A percentile compares a stretch with the other conserved stretches of the same genome.
These are phyloP conservation scores for Pardosa pseudoannulata DNA, from an alignment of 2,888 invertebrate species.

Conservation along the genomic window DNA sequence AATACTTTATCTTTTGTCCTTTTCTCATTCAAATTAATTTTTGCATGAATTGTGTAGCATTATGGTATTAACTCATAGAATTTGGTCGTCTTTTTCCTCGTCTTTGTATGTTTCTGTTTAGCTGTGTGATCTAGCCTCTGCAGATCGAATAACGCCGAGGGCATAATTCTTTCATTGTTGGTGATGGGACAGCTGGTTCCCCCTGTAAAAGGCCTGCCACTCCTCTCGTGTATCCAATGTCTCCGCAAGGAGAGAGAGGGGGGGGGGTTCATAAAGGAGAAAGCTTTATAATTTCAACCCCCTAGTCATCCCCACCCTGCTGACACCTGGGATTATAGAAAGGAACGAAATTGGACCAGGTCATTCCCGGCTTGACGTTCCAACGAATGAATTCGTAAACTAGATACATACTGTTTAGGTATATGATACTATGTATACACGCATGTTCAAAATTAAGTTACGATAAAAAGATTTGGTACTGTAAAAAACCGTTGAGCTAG, in stretches of 20 bases:
- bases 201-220: conserved; percentile 17
- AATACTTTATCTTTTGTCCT: too few species aligned
- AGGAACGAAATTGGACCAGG: conserved; percentile 1
- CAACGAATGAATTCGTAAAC: too few species aligned
- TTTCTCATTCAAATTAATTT: too few species aligned
- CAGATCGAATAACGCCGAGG: too few species aligned
- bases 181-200: conserved; percentile 3
- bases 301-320: background rate
- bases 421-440: too few species aligned
- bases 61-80: too few species aligned
- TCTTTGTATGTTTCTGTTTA: background rate
- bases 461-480: too few species aligned
- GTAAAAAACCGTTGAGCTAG: too few species aligned
- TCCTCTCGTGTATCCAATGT: conserved; percentile 6
- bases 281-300: background rate
- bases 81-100: background rate
- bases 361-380: background rate
- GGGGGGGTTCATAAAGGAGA: background rate
- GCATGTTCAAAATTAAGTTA: too few species aligned
- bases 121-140: background rate
- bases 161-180: conserved; percentile 1
- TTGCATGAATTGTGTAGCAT: too few species aligned
- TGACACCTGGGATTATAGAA: background rate
- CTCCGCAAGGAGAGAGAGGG: too few species aligned
- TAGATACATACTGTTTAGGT: too few species aligned